These are phyloP conservation scores for Hirtodrosophila duncani DNA, from an alignment of 2,888 invertebrate genomes.

Conservation along the genomic window DNA sequence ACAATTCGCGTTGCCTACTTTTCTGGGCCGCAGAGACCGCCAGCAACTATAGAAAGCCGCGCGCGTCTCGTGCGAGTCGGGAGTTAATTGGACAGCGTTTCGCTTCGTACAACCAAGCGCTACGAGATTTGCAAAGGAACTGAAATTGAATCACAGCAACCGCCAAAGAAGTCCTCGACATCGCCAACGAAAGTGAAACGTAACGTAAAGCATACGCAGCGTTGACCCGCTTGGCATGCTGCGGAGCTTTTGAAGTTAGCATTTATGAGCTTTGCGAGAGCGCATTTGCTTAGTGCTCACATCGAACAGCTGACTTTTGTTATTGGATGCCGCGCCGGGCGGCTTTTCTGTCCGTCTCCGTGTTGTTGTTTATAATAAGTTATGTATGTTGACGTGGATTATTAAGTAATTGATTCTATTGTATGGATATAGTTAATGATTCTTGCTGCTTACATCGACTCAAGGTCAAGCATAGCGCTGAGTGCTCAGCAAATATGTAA, in stretches of 20 bases:
- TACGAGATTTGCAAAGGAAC: constrained; percentile 66
- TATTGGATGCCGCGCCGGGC: constrained; percentile 53
- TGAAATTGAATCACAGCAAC: constrained; percentile 62
- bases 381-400: constrained; percentile 9
- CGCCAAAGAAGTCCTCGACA: constrained; percentile 33
- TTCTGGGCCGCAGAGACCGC: constrained; percentile 41
- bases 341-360: constrained; percentile 11
- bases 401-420: constrained; percentile 34
- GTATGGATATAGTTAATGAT: constrained; percentile 11
- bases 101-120: constrained; percentile 55
- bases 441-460: constrained; percentile 3
- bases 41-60: constrained; percentile 24
- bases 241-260: constrained; percentile 41
- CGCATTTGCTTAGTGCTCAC: not conserved
- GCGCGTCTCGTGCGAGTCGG: constrained; percentile 36
- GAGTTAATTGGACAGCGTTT: not conserved
- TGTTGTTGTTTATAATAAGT: constrained; percentile 24
- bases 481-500: constrained; percentile 13
- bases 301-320: constrained; percentile 67
- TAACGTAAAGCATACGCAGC: constrained; percentile 64
- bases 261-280: constrained; percentile 30
- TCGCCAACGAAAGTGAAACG: constrained; percentile 62
- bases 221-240: constrained; percentile 45
- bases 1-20: constrained; percentile 55
- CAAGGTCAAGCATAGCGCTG: constrained; percentile 7